A percentile compares a stretch with the other conserved stretches of the same genome.
phyloP scores from a whole-genome alignment of 2,113 vertebrate genomes.

The Oreochromis niloticus region DNA sequence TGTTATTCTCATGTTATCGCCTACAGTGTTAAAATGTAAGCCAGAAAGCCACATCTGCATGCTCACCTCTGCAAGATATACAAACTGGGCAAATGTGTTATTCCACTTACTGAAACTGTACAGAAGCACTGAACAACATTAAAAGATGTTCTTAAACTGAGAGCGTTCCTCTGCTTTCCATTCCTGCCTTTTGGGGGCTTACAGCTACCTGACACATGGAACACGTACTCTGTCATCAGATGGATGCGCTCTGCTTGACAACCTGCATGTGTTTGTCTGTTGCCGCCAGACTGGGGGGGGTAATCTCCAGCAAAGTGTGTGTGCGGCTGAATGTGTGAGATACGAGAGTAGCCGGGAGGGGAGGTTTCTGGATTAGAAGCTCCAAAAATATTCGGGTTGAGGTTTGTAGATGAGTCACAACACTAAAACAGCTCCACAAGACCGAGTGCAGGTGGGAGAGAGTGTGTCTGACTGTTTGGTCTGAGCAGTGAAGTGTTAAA shows the following conservation, averaged over 20 bases:
- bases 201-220: neutral
- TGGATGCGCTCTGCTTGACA: slow-evolving; percentile 20
- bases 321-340: slow-evolving; percentile 46
- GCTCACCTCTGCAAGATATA: neutral
- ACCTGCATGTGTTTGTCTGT: slow-evolving; percentile 12
- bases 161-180: neutral
- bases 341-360: slow-evolving; percentile 45
- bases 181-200: neutral
- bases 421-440: slow-evolving; percentile 17
- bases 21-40: neutral
- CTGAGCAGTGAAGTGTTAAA: neutral
- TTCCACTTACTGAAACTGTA: neutral
- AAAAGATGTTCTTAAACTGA: neutral
- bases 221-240: neutral
- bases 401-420: slow-evolving; percentile 55
- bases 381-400: slow-evolving; percentile 55
- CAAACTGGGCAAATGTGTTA: neutral
- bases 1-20: neutral
- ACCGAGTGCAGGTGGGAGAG: neutral
- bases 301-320: slow-evolving; percentile 4
- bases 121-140: neutral
- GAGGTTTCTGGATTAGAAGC: slow-evolving; percentile 49
- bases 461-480: neutral
- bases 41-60: neutral
- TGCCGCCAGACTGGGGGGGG: neutral